Base-by-base conservation (phyloP, 2,113 vertebrate genomes). In the Stomatorhinus ivindoensis region DNA sequence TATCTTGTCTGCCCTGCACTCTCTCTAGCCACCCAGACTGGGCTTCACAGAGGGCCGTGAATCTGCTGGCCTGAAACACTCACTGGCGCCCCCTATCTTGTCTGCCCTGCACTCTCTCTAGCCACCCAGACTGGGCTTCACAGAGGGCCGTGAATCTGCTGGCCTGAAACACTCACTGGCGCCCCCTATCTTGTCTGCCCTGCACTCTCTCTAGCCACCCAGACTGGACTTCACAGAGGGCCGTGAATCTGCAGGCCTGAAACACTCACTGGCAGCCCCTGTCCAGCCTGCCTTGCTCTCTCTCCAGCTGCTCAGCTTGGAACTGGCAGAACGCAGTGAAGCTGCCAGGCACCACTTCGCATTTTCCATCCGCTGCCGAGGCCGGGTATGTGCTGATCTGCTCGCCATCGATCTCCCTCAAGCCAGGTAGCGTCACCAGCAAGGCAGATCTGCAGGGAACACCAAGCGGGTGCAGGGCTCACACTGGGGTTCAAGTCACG, bases 201-300 rank as follows among this genome's bases (percentile, higher is more conserved):
- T 39, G n/a, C n/a, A 35, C 3, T 76, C 73, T 93, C 39, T 35
- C 47, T 69, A 94, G 94, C 94, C 96, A 95, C 92, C 92, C 91
- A 91, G 96, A 95, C 92, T 99, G 97, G 85, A 90, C 89, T 93
- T 95, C 96, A 93, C 97, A 99, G 87, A 98, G 90, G 15, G 89
- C 90, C 50, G 95, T 90, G 92, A 98, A 97, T 89, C 55, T 90
- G 92, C 92, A 93, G 51, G 92, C 69, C 90, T 94, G 90, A 89
- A 95, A 92, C 88, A 95, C 92, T 89, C 83, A 90, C 89, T 91
- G 88, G 89, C 94, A 94, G 88, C 89, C 93, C 90, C 94, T 92
- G 90, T 90, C 92, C 87, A 98, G 88, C 89, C 92, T 80, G 4
- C 31, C 31, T 13, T 19, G 73, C 15, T 0, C 73, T 80, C 73